Percentiles rank a stretch among this genome's conserved stretches.
phyloP scores from a whole-genome alignment of 1,140 invertebrate species.

The Drosophila nasuta region DNA sequence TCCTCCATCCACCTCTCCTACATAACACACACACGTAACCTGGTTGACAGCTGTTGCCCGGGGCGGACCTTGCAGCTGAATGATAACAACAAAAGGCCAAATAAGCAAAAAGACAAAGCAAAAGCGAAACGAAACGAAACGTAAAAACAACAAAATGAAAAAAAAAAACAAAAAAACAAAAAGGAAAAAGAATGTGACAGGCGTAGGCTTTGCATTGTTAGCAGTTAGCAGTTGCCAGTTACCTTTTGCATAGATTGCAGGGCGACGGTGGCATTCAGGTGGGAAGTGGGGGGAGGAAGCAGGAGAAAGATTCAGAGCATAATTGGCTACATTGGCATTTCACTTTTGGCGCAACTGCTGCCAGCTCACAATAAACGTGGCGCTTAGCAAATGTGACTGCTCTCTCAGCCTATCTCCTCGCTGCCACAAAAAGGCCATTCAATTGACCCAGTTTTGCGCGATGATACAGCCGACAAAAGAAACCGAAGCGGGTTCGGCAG shows the following conservation, averaged over 20 bases:
- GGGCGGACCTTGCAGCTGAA: conserved; percentile 49
- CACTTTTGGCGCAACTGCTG: conserved; percentile 71
- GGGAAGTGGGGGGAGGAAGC: not conserved
- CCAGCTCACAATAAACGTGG: conserved; percentile 49
- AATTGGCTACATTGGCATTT: conserved; percentile 81
- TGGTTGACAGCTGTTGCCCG: conserved; percentile 77
- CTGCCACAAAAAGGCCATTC: conserved; percentile 71
- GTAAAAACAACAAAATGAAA: conserved; percentile 13
- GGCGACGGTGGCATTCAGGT: not conserved
- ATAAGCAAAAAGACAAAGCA: conserved; percentile 71
- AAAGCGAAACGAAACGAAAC: conserved; percentile 40
- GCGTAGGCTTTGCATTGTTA: conserved; percentile 67
- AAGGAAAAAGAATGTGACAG: conserved; percentile 39
- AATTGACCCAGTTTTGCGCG: conserved; percentile 73
- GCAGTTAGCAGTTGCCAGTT: conserved; percentile 68
- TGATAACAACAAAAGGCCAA: conserved; percentile 65
- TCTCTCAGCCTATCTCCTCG: not conserved
- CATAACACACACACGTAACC: conserved; percentile 66
- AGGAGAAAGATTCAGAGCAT: conserved; percentile 45
- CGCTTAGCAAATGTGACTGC: conserved; percentile 48
- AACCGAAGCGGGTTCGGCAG: not conserved
- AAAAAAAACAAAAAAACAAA: conserved; percentile 4
- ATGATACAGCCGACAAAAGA: conserved; percentile 35
- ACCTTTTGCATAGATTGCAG: conserved; percentile 57
- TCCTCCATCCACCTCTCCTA: conserved; percentile 5